Base-by-base conservation (phyloP, 1,140 invertebrate species). In the Drosophila sulfurigaster region DNA sequence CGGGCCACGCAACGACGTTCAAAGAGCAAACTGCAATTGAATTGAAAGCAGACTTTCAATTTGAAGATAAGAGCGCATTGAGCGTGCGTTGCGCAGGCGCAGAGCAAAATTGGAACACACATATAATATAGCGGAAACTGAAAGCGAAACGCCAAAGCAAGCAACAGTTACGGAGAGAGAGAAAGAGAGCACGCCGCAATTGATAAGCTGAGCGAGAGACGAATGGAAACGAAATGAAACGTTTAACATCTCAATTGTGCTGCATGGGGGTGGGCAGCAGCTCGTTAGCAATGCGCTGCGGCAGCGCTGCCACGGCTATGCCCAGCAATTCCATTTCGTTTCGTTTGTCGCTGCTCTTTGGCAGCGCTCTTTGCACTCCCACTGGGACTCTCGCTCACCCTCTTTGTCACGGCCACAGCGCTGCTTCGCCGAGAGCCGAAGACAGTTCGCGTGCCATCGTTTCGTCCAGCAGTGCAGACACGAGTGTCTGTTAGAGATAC, bases 191-290 rank as follows among this genome's bases (percentile, higher is more conserved):
- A 10, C 35, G 78, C 20, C 4, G 3, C 4, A 20, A 1, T 57
- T 41, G 13, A 56, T n/a, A n/a, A 13, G 32, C 20, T 43, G 49
- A 52, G 11, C 1, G 64, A 77, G 16, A 5, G 41, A 8, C 11
- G 63, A 56, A 65, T 38, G 32, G 63, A 52, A 54, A 45, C 7
- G 45, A 38, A 68, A 43, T 57, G 78, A 46, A 86, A 78, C 73
- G 68, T 45, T 79, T 87, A 70, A 83, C 82, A 80, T 54, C 85
- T 87, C 83, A 87, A 87, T 88, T 83, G 67, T 28, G 10, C 7
- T n/a, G 54, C 32, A 25, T 25, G 67, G 48, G 58, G 67, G 77
- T 66, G 71, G 69, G 51, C 48, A 49, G 35, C 32, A 3, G 46
- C 46, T 20, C 46, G 16, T 49, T 41, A 16, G 46, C 20, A 25